A percentile compares a stretch with the other conserved stretches of the same genome.
Conservation (phyloP, 2,113 vertebrate species). For the Ailurus styani region DNA sequence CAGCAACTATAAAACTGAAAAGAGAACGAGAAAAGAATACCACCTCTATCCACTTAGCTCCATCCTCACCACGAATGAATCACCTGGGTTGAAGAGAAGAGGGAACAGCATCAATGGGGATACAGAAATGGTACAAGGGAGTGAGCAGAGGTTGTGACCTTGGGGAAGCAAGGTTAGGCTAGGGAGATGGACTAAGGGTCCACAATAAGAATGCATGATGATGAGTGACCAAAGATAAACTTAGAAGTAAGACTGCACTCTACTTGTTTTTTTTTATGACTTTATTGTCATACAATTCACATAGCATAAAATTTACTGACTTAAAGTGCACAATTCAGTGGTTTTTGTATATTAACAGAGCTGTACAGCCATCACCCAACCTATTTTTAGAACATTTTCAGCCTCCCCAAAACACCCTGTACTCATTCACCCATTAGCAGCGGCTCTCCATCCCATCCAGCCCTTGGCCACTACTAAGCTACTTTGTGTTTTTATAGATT, state of each 20-base stretch:
- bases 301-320: not conserved
- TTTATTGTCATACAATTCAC: not conserved
- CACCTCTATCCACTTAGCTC: not conserved
- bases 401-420: not conserved
- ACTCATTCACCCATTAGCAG: not conserved
- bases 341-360: not conserved
- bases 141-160: not conserved
- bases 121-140: not conserved
- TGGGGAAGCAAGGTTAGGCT: not conserved
- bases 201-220: not conserved
- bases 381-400: not conserved
- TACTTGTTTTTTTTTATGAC: not conserved
- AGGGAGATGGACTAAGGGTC: not conserved
- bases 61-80: not conserved
- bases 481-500: not conserved
- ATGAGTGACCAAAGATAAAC: not conserved
- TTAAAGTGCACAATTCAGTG: not conserved
- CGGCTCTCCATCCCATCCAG: accelerated
- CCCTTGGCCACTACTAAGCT: not conserved
- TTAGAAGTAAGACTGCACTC: too few relatives aligned
- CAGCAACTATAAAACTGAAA: not conserved
- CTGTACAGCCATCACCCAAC: not conserved
- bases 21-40: not conserved
- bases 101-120: not conserved
- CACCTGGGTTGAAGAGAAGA: not conserved